A percentile compares a stretch with the other conserved stretches of the same genome.
phyloP scores from a whole-genome alignment of 1,140 invertebrate genomes.

The Maniola jurtina region DNA sequence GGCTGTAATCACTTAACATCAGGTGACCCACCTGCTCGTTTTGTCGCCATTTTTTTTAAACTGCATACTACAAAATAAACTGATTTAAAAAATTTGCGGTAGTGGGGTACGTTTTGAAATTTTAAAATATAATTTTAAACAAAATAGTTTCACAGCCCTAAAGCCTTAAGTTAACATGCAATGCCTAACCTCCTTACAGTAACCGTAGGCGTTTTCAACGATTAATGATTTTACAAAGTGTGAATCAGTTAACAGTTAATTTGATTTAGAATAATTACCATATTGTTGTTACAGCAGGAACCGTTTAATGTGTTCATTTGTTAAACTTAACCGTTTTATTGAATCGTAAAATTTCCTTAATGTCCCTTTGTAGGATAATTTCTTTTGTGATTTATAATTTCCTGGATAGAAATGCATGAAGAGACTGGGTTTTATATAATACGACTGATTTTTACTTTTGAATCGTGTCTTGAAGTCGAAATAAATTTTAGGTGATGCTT shows the following conservation, averaged over 20 bases:
- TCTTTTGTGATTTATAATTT: conserved; percentile 1
- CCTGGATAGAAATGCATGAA: not conserved
- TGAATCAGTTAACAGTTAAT: conserved; percentile 11
- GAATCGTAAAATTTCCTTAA: conserved; percentile 9
- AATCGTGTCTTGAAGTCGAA: too few species aligned
- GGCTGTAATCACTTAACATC: too few species aligned
- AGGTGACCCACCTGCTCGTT: too few species aligned
- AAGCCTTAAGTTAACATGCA: conserved; percentile 2
- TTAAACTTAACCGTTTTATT: not conserved
- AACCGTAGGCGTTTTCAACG: conserved; percentile 1
- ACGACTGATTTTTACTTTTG: too few species aligned
- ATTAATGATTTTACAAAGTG: conserved; percentile 12
- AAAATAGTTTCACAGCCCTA: not conserved
- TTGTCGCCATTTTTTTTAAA: too few species aligned
- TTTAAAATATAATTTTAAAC: too few species aligned
- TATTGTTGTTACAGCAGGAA: not conserved
- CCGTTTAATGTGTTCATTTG: not conserved
- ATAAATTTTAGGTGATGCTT: too few species aligned
- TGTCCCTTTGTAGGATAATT: conserved; percentile 11
- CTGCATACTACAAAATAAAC: too few species aligned
- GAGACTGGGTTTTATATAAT: too few species aligned
- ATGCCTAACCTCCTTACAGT: conserved; percentile 25
- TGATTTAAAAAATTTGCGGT: too few species aligned
- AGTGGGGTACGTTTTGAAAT: too few species aligned
- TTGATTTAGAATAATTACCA: conserved; percentile 13